A percentile compares a stretch with the other conserved stretches of the same genome.
phyloP scores from a whole-genome alignment of 2,113 vertebrate genomes.

The Pseudorhombus dupliciocellatus region DNA sequence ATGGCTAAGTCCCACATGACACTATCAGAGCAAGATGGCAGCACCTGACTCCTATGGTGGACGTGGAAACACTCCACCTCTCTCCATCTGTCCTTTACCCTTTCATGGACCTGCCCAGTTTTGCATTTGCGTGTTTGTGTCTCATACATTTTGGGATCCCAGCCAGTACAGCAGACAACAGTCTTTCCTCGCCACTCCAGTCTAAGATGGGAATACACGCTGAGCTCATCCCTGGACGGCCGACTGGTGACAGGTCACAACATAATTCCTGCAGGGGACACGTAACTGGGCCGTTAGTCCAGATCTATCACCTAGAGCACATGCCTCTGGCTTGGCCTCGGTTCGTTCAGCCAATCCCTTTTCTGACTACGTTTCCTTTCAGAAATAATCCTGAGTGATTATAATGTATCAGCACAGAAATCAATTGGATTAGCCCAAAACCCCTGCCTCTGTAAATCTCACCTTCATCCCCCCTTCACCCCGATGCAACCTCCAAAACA shows the following conservation, averaged over 20 bases:
- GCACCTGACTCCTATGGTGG: too few species aligned
- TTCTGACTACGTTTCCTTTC: conserved; percentile 12
- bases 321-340: conserved; percentile 17
- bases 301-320: conserved; percentile 32
- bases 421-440: conserved; percentile 55
- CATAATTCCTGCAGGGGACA: conserved; percentile 43
- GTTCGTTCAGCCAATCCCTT: conserved; percentile 16
- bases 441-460: conserved; percentile 43
- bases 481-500: conserved; percentile 24
- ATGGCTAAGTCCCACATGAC: too few species aligned
- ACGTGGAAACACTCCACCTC: neutral
- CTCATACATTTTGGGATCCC: conserved; percentile 10
- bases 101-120: neutral
- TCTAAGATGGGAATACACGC: conserved; percentile 61
- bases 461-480: conserved; percentile 49
- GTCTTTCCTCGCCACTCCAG: conserved; percentile 31
- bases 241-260: conserved; percentile 48
- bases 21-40: too few species aligned
- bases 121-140: conserved; percentile 19
- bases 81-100: conserved; percentile 20
- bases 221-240: conserved; percentile 65
- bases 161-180: conserved; percentile 28
- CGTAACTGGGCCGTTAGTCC: conserved; percentile 56
- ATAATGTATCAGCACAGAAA: conserved; percentile 54
- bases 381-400: conserved; percentile 58